A percentile compares a stretch with the other conserved stretches of the same genome.
These are phyloP conservation scores for Graphium colonna DNA, from an alignment of 2,888 invertebrate species.

Conservation along the genomic window DNA sequence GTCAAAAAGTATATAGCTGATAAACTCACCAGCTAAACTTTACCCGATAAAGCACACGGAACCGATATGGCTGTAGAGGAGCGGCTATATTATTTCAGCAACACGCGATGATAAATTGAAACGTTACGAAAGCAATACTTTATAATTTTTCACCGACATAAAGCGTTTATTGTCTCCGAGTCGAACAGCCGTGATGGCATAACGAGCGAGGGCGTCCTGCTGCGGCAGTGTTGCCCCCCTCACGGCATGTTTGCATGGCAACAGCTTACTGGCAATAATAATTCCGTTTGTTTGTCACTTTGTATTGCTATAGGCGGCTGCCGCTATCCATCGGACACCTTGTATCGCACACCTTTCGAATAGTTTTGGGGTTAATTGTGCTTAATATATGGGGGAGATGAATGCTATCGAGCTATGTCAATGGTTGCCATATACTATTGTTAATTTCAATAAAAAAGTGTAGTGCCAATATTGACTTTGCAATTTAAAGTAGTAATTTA, in stretches of 20 bases:
- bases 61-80: too few relatives aligned
- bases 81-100: too few relatives aligned
- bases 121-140: neutral
- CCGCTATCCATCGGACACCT: neutral
- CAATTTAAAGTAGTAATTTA: too few relatives aligned
- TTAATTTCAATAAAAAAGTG: too few relatives aligned
- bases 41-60: too few relatives aligned
- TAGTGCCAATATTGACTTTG: too few relatives aligned
- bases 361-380: neutral
- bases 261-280: conserved; percentile 2
- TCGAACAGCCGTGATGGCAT: neutral
- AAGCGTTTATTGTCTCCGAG: neutral
- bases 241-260: conserved; percentile 1
- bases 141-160: neutral
- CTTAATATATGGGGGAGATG: neutral
- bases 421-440: neutral
- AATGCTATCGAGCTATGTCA: neutral
- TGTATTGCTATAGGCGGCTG: conserved; percentile 1
- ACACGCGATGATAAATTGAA: too few relatives aligned
- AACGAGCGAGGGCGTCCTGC: conserved; percentile 5
- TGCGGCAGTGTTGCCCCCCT: neutral
- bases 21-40: too few relatives aligned
- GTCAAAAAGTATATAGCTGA: too few relatives aligned
- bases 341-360: neutral
- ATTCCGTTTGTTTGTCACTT: conserved; percentile 4